These are phyloP conservation scores for Luperina testacea DNA, from an alignment of 2,888 invertebrate species.

Conservation along the genomic window DNA sequence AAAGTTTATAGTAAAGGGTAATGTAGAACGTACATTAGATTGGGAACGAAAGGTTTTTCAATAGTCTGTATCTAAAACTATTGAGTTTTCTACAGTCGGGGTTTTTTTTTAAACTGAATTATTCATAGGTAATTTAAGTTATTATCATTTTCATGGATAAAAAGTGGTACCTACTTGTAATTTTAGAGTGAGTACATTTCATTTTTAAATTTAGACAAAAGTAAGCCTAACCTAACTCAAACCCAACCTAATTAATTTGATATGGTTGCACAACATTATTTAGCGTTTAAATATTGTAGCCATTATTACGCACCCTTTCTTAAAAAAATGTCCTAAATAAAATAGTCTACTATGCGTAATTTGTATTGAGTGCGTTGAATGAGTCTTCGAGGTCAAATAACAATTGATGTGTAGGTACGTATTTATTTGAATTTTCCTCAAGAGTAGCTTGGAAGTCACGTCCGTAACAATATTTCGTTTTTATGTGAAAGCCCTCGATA, in stretches of 20 bases:
- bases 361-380: conserved; percentile 3
- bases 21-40: conserved; percentile 19
- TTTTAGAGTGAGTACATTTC: background rate
- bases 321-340: no score
- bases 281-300: background rate
- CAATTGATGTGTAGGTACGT: conserved; percentile 17
- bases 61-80: conserved; percentile 9
- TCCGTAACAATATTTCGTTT: conserved; percentile 60
- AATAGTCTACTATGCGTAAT: background rate
- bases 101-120: background rate
- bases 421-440: conserved; percentile 53
- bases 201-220: background rate
- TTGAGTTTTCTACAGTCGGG: background rate
- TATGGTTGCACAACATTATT: background rate
- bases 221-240: no score
- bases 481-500: conserved; percentile 66
- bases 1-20: conserved; percentile 53
- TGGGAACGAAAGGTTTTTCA: conserved; percentile 21
- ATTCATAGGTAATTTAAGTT: background rate
- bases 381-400: conserved; percentile 7
- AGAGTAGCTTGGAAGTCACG: conserved; percentile 42
- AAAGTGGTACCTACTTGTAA: no score
- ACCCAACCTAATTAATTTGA: no score
- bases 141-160: background rate
- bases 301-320: background rate